These are phyloP conservation scores for Columba livia DNA, from an alignment of 2,113 vertebrate species.

Conservation along the genomic window DNA sequence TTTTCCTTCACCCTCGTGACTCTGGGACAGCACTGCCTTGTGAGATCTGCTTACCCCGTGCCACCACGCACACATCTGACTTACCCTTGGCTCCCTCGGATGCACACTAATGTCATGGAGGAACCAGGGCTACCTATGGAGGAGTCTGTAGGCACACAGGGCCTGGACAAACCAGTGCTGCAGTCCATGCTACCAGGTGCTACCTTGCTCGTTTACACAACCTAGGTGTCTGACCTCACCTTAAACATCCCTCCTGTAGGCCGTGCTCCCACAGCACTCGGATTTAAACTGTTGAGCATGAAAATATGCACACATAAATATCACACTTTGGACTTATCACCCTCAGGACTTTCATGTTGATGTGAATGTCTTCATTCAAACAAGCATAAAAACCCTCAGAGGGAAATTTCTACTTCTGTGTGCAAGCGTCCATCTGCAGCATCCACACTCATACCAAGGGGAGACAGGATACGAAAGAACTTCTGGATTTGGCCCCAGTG, in stretches of 20 bases:
- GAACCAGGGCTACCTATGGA: background rate
- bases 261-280: background rate
- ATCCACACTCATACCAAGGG: background rate
- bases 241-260: background rate
- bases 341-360: background rate
- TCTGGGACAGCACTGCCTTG: background rate
- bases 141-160: background rate
- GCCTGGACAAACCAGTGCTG: background rate
- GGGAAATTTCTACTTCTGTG: background rate
- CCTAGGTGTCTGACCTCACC: background rate
- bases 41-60: background rate
- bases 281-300: constrained; percentile 13
- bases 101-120: accelerated
- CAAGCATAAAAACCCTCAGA: background rate
- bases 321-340: constrained; percentile 27
- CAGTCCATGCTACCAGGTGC: background rate
- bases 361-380: constrained; percentile 27
- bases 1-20: background rate
- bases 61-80: background rate
- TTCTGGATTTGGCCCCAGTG: background rate
- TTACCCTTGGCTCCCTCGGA: background rate
- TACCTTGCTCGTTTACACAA: background rate
- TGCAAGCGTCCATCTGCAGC: background rate
- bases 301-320: constrained; percentile 26
- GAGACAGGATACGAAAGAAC: background rate